Percentiles rank a stretch among this genome's conserved stretches.
Evolutionary conservation across 2,113 vertebrate species (phyloP).

Genomic region (Hemibagrus wyckioides): DNA sequence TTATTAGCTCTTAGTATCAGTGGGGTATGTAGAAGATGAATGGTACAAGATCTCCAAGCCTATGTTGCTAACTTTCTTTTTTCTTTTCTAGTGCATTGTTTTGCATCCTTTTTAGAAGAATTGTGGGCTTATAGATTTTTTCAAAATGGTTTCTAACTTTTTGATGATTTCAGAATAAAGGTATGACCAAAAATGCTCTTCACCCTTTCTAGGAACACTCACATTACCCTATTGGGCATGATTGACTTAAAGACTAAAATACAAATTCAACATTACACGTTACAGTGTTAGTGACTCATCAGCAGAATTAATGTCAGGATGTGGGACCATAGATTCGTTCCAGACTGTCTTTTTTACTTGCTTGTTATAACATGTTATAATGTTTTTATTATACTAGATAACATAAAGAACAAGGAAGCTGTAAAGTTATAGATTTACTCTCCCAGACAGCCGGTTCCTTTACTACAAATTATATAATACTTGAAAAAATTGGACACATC

Average conservation of each 20-base stretch:
- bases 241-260: neutral
- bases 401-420: neutral
- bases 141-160: neutral
- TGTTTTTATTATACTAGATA: neutral
- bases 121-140: neutral
- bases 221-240: neutral
- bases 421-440: neutral
- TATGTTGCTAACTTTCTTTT: neutral
- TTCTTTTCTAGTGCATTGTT: neutral
- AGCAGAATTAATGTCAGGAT: neutral
- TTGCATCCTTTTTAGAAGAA: neutral
- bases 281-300: neutral
- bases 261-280: neutral
- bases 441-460: neutral
- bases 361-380: neutral
- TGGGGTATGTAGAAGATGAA: conserved; percentile 2
- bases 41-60: neutral
- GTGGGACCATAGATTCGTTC: neutral
- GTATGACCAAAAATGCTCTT: neutral
- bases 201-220: too few relatives aligned
- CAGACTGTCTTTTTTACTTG: too few relatives aligned
- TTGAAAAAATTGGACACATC: neutral
- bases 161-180: neutral
- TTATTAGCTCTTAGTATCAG: conserved; percentile 10
- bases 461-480: neutral